Percentiles rank a stretch among this genome's conserved stretches.
Conservation (phyloP, 92 coral and sea anemone genomes). For the Plumapathes pennacea region DNA sequence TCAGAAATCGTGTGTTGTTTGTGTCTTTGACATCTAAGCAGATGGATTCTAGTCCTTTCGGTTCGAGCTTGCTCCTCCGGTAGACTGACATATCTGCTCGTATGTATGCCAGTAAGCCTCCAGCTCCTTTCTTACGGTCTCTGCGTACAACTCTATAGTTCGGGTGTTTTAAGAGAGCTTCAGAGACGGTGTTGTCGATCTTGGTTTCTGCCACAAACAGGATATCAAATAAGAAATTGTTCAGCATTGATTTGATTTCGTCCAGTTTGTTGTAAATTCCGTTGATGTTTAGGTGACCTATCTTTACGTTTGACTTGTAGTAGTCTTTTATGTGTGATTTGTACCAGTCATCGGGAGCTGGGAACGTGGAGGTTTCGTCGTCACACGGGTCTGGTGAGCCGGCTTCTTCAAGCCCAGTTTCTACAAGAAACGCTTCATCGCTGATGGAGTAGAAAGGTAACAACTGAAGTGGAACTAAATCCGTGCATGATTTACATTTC, state of each 20-base stretch:
- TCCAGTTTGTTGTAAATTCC: conserved; percentile 30
- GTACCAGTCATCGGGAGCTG: too few relatives aligned
- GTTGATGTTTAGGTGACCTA: conserved; percentile 41
- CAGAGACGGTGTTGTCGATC: conserved; percentile 16
- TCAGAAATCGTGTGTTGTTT: conserved; percentile 41
- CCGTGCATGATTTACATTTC: too few relatives aligned
- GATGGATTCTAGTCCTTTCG: conserved; percentile 37
- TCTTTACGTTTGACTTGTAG: conserved; percentile 37
- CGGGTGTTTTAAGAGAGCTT: conserved; percentile 14
- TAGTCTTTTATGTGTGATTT: conserved; percentile 17
- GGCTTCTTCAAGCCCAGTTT: too few relatives aligned
- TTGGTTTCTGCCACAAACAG: conserved; percentile 36
- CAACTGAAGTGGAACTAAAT: too few relatives aligned
- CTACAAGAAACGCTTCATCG: too few relatives aligned
- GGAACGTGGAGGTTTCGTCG: too few relatives aligned
- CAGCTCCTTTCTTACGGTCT: conserved; percentile 45
- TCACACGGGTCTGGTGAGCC: too few relatives aligned
- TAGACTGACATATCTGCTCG: conserved; percentile 23
- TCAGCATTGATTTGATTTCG: conserved; percentile 42
- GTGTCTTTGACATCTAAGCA: conserved; percentile 24
- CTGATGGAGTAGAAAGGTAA: too few relatives aligned
- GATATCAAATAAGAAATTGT: conserved; percentile 17
- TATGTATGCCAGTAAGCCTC: conserved; percentile 33
- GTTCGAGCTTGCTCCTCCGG: conserved; percentile 43
- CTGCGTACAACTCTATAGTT: conserved; percentile 8